Base-by-base conservation (phyloP, 1,140 invertebrate species). In the Zaprionus gabonicus region DNA sequence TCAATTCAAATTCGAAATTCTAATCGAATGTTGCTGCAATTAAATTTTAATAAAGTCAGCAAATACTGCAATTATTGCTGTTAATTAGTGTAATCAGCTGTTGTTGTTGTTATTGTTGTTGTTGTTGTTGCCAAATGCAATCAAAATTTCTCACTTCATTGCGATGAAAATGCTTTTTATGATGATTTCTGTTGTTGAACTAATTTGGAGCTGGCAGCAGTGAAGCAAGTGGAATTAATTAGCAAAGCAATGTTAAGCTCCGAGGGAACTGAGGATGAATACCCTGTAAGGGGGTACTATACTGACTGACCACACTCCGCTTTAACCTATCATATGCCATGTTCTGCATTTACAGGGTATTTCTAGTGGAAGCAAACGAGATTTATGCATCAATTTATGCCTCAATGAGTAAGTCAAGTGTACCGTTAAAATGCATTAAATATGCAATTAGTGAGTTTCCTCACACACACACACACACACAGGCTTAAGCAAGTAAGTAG, bases 351-450 rank as follows among this genome's bases (percentile, higher is more conserved):
- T 27, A 28, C 69, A 49, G 71, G 49, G 44, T 57, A 78, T 51
- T 17, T 3, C 41, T 17, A 7, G n/a, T 7, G 6, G 41, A 17
- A 20, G 7, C 7, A n/a, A 17, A 4, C 41, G 41, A 5, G 41
- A 5, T 17, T 17, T 44, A n/a, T 44, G 5, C 41, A 63, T 51
- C 82, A 78, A 85, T 85, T 70, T 44, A n/a, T 44, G 5, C 41
- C 59, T 51, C 82, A 78, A 85, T 85, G 66, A 81, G 78, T 84
- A 78, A 78, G 83, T 81, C 83, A 87, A 81, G 73, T 67, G 55
- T 23, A 36, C 51, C 57, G 57, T 34, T 79, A 34, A 55, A 28
- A 65, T 53, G 36, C 79, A 75, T 87, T 80, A 66, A 71, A 80
- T 80, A 80, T 78, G 76, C 75, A 78, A 78, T 81, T 78, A 69